Base-by-base conservation (phyloP, 2,797 vertebrate species). In the Eulemur rubriventer region DNA sequence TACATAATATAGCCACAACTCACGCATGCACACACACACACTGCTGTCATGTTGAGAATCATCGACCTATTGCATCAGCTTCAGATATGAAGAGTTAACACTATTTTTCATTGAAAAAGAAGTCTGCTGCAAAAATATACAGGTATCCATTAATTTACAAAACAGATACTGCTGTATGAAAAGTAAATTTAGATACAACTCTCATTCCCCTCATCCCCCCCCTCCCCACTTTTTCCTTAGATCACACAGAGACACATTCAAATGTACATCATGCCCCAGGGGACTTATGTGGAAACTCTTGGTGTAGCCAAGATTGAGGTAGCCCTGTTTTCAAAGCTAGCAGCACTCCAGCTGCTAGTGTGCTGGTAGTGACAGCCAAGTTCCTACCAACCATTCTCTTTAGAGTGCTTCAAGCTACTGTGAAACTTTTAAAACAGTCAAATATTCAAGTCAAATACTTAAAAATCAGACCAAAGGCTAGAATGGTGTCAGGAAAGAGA, bases 401-500 rank as follows among this genome's bases (percentile, higher is more conserved):
- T 55, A 61, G 11, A 46, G 28, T 38, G 59, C 43, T 43, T 94
- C 61, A 75, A 94, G 24, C 13, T 89, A 93, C 6, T 50, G 6
- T 24, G 30, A 43, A 88, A 93, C 52, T 91, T 81, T 38, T 48
- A 61, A 95, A 75, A 78, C 16, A 65, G 55, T 61, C 61, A 35
- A 69, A 63, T 63, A 50, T 59, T 94, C 57, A 80, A 92, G 82
- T 46, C 7, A 50, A 86, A 48, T 85, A 85, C 28, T 59, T 55
- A 85, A 85, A 91, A 80, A 91, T 75, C 80, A 96, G 67, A 97
- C 28, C 69, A 94, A 92, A 95, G 59, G 16, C 57, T 92, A 84
- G 20, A 79, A 73, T 22, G 6, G 18, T 84, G 1, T 93, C 63
- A 75, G 33, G 50, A 12, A 30, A 86, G 52, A 87, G 48, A 10